Conservation (phyloP, 2,888 invertebrate genomes). For the Netelia melanura region DNA sequence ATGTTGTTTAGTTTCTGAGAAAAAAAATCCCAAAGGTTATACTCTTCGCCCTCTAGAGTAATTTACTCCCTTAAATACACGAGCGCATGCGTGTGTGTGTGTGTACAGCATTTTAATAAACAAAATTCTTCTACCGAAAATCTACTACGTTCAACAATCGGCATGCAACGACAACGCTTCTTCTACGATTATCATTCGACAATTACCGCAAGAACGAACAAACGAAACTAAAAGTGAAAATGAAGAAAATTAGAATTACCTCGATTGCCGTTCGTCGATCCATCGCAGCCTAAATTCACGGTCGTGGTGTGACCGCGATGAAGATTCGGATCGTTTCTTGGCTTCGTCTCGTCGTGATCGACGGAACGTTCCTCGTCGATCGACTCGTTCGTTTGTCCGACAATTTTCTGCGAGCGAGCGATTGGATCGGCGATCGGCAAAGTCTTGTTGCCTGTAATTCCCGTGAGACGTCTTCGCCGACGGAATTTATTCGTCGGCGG, state of each 20-base stretch:
- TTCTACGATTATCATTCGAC: slow-evolving; percentile 1
- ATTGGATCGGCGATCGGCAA: slow-evolving; percentile 89
- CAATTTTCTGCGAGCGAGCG: slow-evolving; percentile 81
- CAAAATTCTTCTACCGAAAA: neutral
- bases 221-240: neutral
- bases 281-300: slow-evolving; percentile 73
- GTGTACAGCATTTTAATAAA: neutral
- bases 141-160: neutral
- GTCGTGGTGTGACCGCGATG: slow-evolving; percentile 76
- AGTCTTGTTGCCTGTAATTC: slow-evolving; percentile 81
- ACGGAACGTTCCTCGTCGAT: slow-evolving; percentile 9
- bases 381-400: neutral
- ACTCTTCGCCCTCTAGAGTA: too few relatives aligned
- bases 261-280: slow-evolving; percentile 51
- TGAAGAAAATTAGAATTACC: slow-evolving; percentile 45
- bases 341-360: slow-evolving; percentile 15
- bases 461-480: slow-evolving; percentile 88
- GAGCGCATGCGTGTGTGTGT: neutral
- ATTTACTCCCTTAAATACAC: neutral
- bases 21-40: too few relatives aligned
- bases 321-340: slow-evolving; percentile 64
- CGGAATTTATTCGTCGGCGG: slow-evolving; percentile 93
- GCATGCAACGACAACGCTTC: neutral
- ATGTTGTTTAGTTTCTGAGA: too few relatives aligned
- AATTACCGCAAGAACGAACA: neutral